Evolutionary conservation across 2,888 invertebrate genomes (phyloP).

Genomic region (Neuroscelio doddi): DNA sequence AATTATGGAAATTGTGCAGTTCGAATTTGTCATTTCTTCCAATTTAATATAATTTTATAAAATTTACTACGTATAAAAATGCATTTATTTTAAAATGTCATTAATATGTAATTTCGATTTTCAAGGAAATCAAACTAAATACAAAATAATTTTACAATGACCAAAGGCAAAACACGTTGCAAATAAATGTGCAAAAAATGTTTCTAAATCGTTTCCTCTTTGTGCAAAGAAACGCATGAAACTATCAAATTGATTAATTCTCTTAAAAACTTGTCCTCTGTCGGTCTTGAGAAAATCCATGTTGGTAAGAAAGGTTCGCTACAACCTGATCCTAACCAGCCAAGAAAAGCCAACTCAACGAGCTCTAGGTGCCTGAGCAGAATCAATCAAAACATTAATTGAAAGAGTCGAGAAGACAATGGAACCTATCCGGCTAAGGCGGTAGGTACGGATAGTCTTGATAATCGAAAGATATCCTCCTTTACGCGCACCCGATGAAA

Average conservation of each 20-base stretch:
- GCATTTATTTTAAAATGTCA: too few species aligned
- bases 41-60: too few species aligned
- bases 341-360: not conserved
- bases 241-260: not conserved
- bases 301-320: not conserved
- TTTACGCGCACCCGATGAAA: conserved; percentile 54
- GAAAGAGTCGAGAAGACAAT: conserved; percentile 71
- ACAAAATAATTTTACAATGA: not conserved
- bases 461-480: conserved; percentile 69
- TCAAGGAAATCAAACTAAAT: not conserved
- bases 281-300: not conserved
- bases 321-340: not conserved
- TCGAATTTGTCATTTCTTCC: too few species aligned
- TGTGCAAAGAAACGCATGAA: not conserved
- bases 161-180: too few species aligned
- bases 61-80: too few species aligned
- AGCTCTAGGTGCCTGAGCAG: conserved; percentile 52
- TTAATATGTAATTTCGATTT: too few species aligned
- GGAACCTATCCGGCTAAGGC: conserved; percentile 61
- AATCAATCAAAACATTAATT: conserved; percentile 73
- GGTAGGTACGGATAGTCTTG: conserved; percentile 63
- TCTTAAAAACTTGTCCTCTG: not conserved
- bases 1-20: too few species aligned
- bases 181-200: too few species aligned
- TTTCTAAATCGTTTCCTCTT: too few species aligned